Conservation (phyloP, 2,113 vertebrate species). For the Capreolus pygargus region DNA sequence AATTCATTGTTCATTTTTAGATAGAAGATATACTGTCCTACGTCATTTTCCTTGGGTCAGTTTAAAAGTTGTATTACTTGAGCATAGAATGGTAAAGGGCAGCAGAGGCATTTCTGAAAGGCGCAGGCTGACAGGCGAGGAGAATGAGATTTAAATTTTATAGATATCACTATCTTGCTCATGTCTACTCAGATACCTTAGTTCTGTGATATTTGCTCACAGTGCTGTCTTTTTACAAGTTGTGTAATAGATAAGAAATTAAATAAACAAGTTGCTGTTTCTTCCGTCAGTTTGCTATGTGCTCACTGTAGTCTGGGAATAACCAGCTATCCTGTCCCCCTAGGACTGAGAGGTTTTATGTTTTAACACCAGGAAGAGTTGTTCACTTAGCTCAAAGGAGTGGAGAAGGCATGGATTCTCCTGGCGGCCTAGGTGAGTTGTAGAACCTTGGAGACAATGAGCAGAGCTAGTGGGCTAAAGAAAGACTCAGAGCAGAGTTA, state of each 20-base stretch:
- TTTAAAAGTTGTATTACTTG: not conserved
- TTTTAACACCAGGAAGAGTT: not conserved
- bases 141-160: not conserved
- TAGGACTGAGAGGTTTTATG: not conserved
- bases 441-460: not conserved
- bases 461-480: not conserved
- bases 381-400: not conserved
- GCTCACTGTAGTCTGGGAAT: not conserved
- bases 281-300: not conserved
- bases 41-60: not conserved
- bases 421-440: not conserved
- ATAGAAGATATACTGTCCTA: not conserved
- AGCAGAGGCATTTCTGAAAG: not conserved
- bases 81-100: not conserved
- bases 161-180: not conserved
- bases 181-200: not conserved
- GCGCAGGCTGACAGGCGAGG: not conserved
- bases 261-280: not conserved
- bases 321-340: not conserved
- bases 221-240: not conserved
- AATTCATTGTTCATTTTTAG: constrained; percentile 28
- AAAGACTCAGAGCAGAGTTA: not conserved
- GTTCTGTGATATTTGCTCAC: constrained; percentile 3
- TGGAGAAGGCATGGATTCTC: not conserved
- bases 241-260: not conserved